Base-by-base conservation (phyloP, 2,888 invertebrate species). In the Drosophila anomalata region DNA sequence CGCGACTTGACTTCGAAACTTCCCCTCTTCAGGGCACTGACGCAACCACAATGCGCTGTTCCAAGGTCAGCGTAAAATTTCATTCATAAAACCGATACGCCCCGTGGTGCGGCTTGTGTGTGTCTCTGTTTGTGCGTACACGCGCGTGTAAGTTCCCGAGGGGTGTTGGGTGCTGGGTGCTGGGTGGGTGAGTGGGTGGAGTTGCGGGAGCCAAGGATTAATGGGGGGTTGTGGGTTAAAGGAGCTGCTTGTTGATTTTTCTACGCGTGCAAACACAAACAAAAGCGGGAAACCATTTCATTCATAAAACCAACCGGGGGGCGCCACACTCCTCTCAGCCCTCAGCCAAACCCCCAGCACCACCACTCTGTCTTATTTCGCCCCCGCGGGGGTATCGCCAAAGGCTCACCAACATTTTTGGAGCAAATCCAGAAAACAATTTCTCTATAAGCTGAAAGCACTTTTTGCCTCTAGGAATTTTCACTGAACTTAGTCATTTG, bases 1-100 rank as follows among this genome's bases (percentile, higher is more conserved):
- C 26, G 24, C 42, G 17, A 3, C 22, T 31, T 3, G 22, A 36
- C 26, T 47, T 61, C 17, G 46, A 39, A 29, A 53, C 48, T 71
- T 68, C 73, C 68, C 76, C 69, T 50, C 22, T 53, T 9, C 57
- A 44, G 55, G 58, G 55, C 77, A 75, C 78, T 85, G 87, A 85
- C 86, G 85, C 77, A 88, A 86, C 71, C 79, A 71, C 65, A 51
- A 53, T 53, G 52, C 66, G 63, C 50, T 59, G 57, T 22, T 61
- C 77, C 88, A 87, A 87, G 88, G 87, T 83, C 88, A 73, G 74
- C 79, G 78, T 82, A 84, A 66, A 87, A 84, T 88, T 88, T 88
- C 89, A 88, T 88, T 88, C 89, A 88, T 88, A 89, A 88, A 87
- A 86, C 36, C 66, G 62, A 59, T 73, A 77, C 69, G 66, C 68